phyloP scores from a whole-genome alignment of 2,797 vertebrate genomes.

The Acipenser ruthenus region DNA sequence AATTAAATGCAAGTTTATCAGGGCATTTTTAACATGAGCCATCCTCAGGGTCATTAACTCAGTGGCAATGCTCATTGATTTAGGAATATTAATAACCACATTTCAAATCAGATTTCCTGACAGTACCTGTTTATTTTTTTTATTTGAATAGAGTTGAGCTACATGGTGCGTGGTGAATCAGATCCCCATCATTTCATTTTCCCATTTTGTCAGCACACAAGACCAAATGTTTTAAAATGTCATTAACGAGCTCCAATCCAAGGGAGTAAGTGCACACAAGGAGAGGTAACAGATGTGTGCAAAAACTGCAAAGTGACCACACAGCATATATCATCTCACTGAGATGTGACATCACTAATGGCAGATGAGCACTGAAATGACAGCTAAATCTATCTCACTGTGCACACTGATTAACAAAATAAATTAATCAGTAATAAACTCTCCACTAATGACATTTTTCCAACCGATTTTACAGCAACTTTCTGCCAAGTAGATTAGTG shows the following conservation, averaged over 20 bases:
- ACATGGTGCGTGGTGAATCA: neutral
- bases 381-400: constrained; percentile 53
- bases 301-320: constrained; percentile 49
- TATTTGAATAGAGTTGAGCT: neutral
- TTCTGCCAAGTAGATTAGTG: too few species aligned
- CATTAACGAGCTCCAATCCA: constrained; percentile 51
- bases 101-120: too few species aligned
- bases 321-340: constrained; percentile 46
- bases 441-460: constrained; percentile 30
- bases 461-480: constrained; percentile 32
- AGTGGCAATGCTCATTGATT: too few species aligned
- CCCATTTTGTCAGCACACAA: constrained; percentile 12
- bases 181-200: neutral
- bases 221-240: constrained; percentile 21
- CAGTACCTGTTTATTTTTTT: too few species aligned
- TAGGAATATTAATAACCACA: too few species aligned
- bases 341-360: constrained; percentile 51
- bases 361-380: constrained; percentile 37
- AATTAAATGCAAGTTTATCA: too few species aligned
- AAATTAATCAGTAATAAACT: constrained; percentile 34
- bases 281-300: constrained; percentile 37
- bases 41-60: too few species aligned
- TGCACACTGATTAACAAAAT: constrained; percentile 45
- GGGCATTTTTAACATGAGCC: too few species aligned
- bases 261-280: constrained; percentile 26